Evolutionary conservation across 2,797 vertebrate species (phyloP).

Genomic region (Microcaecilia unicolor): DNA sequence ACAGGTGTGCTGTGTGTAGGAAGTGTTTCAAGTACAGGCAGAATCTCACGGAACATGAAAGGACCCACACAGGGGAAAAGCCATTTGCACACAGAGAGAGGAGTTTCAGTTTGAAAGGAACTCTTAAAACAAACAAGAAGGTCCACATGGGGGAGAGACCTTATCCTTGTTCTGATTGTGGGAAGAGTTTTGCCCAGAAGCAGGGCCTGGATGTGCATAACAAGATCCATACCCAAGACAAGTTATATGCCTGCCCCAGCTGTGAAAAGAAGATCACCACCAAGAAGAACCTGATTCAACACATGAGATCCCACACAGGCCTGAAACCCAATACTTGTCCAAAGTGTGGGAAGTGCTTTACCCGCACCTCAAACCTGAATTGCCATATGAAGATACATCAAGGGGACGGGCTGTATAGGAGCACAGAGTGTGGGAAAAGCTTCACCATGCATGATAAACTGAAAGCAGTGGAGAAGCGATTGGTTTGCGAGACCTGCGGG

Average conservation of each 20-base stretch:
- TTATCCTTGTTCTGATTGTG: neutral
- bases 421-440: too few relatives aligned
- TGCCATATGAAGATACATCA: too few relatives aligned
- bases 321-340: neutral
- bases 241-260: neutral
- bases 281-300: neutral
- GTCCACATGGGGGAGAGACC: conserved; percentile 1
- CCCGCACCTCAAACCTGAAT: too few relatives aligned
- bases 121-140: neutral
- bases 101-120: neutral
- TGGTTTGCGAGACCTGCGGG: too few relatives aligned
- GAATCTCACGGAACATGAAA: too few relatives aligned
- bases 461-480: too few relatives aligned
- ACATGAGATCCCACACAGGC: conserved; percentile 1
- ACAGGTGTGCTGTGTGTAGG: too few relatives aligned
- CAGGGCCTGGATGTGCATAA: neutral
- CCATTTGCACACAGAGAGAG: neutral
- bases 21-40: too few relatives aligned
- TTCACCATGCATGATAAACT: too few relatives aligned
- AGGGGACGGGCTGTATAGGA: too few relatives aligned
- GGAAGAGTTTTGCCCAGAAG: neutral
- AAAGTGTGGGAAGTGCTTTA: neutral
- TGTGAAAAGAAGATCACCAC: conserved; percentile 1
- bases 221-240: conserved; percentile 1
- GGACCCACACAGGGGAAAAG: neutral